Base-by-base conservation (phyloP, 2,888 invertebrate genomes). In the Lasioglossum morio region DNA sequence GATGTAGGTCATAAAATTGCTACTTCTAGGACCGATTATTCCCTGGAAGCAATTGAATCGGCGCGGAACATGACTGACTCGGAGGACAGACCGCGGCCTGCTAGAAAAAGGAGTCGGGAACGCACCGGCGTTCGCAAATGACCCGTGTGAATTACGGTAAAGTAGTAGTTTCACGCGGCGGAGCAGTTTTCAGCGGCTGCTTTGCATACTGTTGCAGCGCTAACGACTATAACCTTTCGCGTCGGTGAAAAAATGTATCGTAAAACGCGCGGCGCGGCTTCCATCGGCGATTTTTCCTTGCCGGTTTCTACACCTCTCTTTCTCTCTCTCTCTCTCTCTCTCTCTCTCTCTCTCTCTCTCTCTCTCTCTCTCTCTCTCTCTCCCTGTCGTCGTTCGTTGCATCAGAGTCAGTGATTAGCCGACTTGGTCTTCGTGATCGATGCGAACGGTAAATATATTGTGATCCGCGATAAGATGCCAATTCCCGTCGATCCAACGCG, bases 131-230 rank as follows among this genome's bases (percentile, higher is more conserved):
- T 48, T 60, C 87, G 72, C 87, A 75, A 86, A 86, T 78, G 86
- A 72, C 80, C 84, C 86, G 76, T 70, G 86, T 77, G 80, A 79
- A 83, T 84, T 79, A 82, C 79, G 48, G 69, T 72, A 85, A 89
- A 89, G 87, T 85, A 77, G 73, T 69, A 82, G 82, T 88, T 90
- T 84, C 87, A 70, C 60, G 34, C 63, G 81, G 34, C 34, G 73
- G 78, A 69, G 77, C 79, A 78, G 77, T 90, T 88, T 88, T 89
- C 81, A 82, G 86, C 81, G 77, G 46, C 78, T 81, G 80, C 66
- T 89, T 90, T 85, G 89, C 91, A 88, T 89, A 85, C 81, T 74
- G 63, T 53, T 63, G 70, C 77, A 63, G 74, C 63, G 87, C 70
- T 90, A 87, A 90, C 84, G 81, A 86, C 82, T 66, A 79, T 84